These are phyloP conservation scores for Hydractinia symbiolongicarpus DNA, from an alignment of 30 jellyfish, hydroid and myxozoan species.

Conservation along the genomic window DNA sequence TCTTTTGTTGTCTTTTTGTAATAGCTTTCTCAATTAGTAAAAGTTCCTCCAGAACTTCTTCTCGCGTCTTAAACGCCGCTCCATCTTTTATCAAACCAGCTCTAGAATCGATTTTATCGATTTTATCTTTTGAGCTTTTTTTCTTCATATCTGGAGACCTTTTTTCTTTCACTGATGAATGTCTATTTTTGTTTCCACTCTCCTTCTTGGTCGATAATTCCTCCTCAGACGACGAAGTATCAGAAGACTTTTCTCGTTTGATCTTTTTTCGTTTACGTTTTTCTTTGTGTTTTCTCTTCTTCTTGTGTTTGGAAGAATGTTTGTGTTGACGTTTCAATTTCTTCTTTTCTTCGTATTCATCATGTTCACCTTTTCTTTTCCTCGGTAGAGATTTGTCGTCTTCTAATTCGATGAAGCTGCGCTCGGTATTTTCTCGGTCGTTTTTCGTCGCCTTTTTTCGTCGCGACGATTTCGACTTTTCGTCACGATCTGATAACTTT, in stretches of 20 bases:
- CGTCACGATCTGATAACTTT: too few relatives aligned
- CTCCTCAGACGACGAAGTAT: too few relatives aligned
- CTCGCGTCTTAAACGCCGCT: constrained; percentile 11
- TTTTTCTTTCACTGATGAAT: not conserved
- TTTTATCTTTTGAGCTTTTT: not conserved
- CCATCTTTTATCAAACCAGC: constrained; percentile 11
- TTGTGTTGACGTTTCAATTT: not conserved
- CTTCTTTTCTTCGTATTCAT: not conserved
- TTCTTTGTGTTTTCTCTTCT: not conserved
- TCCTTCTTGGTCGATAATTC: not conserved
- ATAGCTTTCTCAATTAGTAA: constrained; percentile 22
- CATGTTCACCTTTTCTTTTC: not conserved
- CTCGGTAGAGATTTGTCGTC: not conserved
- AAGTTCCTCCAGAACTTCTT: constrained; percentile 8
- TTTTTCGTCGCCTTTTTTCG: too few relatives aligned
- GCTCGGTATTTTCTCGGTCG: too few relatives aligned
- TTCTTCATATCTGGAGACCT: not conserved
- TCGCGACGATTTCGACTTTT: too few relatives aligned
- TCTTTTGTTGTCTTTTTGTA: not conserved
- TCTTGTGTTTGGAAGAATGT: not conserved
- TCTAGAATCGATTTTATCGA: not conserved
- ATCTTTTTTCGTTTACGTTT: not conserved
- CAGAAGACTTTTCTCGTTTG: too few relatives aligned
- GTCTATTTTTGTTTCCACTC: not conserved
- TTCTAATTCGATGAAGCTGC: too few relatives aligned